A percentile compares a stretch with the other conserved stretches of the same genome.
Evolutionary conservation across 2,113 vertebrate genomes (phyloP).

Genomic region (Campylorhamphus procurvoides): DNA sequence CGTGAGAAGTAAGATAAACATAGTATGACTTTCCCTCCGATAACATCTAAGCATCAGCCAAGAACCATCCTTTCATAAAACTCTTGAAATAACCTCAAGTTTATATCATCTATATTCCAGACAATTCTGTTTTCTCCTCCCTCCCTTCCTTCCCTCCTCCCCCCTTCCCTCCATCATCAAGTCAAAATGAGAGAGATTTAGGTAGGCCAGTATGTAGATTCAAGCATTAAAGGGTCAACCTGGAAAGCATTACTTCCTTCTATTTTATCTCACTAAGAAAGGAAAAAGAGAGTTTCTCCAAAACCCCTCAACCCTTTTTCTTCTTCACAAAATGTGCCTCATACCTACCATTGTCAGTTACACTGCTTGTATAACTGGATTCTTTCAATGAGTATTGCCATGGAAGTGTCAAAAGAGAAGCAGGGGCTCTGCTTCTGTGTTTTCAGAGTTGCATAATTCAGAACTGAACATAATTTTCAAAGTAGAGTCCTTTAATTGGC

Average conservation of each 20-base stretch:
- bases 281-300: neutral
- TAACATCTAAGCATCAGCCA: neutral
- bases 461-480: neutral
- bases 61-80: neutral
- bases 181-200: neutral
- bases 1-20: neutral
- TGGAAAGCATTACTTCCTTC: neutral
- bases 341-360: neutral
- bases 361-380: neutral
- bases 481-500: neutral
- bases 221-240: neutral
- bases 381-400: neutral
- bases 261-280: neutral
- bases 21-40: neutral
- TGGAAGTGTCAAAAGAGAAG: neutral
- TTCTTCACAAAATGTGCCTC: neutral
- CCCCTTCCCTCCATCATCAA: neutral
- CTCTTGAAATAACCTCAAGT: neutral
- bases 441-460: neutral
- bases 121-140: neutral
- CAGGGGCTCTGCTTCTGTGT: neutral
- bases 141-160: neutral
- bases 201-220: neutral
- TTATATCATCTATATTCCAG: neutral
- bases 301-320: neutral